phyloP scores from a whole-genome alignment of 2,797 vertebrate genomes.

The Gymnoscopelus braueri region DNA sequence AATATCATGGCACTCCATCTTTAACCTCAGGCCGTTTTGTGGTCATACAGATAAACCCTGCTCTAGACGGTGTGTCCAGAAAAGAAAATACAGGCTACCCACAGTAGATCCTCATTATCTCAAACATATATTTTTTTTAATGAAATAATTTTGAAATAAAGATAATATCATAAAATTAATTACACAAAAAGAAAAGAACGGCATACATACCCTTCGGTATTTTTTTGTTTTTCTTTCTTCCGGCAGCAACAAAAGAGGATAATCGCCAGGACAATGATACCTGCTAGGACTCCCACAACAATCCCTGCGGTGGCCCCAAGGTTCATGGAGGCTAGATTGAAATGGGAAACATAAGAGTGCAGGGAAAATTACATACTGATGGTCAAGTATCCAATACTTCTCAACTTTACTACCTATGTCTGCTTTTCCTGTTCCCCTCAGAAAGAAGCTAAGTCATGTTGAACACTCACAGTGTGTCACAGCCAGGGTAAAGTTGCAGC shows the following conservation, averaged over 20 bases:
- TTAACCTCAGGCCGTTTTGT: too few relatives aligned
- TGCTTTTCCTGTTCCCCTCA: neutral
- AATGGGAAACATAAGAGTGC: constrained; percentile 1
- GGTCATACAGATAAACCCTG: too few relatives aligned
- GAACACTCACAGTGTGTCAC: constrained; percentile 77
- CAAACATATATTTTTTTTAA: too few relatives aligned
- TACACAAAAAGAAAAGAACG: neutral
- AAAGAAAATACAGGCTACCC: too few relatives aligned
- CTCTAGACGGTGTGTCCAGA: too few relatives aligned
- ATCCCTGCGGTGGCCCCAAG: constrained; percentile 83
- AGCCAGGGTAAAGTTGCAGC: constrained; percentile 89
- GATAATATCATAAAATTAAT: neutral
- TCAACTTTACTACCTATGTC: neutral
- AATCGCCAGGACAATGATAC: constrained; percentile 79
- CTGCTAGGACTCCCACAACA: constrained; percentile 80
- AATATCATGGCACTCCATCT: too few relatives aligned
- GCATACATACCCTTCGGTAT: constrained; percentile 80
- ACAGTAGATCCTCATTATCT: too few relatives aligned
- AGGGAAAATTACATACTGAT: neutral
- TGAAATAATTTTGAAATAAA: too few relatives aligned
- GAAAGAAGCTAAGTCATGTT: neutral
- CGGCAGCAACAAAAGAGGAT: constrained; percentile 86
- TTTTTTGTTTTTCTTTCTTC: constrained; percentile 59
- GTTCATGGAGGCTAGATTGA: constrained; percentile 84
- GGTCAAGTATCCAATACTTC: neutral